Base-by-base conservation (phyloP, 2,797 vertebrate species). In the Acanthornis magna region DNA sequence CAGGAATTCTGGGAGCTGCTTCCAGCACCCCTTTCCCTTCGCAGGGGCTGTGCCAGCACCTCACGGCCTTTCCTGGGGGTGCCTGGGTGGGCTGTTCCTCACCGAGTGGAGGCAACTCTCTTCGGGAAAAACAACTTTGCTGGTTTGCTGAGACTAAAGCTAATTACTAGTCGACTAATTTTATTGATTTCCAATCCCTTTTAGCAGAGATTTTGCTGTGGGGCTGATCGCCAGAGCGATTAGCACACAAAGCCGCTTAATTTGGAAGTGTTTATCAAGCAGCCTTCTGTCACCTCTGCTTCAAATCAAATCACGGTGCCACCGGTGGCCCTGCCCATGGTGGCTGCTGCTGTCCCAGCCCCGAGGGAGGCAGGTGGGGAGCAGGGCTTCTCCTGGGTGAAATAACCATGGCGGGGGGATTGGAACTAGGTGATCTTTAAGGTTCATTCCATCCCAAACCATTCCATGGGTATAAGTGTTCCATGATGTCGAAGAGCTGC, bases 181-280 rank as follows among this genome's bases (percentile, higher is more conserved):
- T 96, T 95, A 97, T 96, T 97, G 96, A 96, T 96, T 96, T 96
- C 91, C 93, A 96, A 97, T 97, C 96, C 95, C 91, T 93, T 95
- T 97, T 94, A 96, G 96, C 60, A 42, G 94, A 96, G 97, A 89
- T 94, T 97, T 93, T 92, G 94, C 96, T 70, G 89, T 12, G 78
- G 82, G 94, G 91, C 97, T 95, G 94, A 97, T 97, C 6, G 71
- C 93, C 93, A 92, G 93, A 79, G 92, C 30, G 96, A 97, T 97
- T 97, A 97, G 95, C 91, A n/a, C 74, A 88, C 95, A 97, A 97
- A 96, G 97, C 95, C 1, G 94, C 96, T 97, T 97, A 96, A 96
- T 97, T 96, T 96, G 90, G 95, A 93, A 94, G 93, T 95, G 96
- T 96, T 97, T 96, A 95, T 96, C 96, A 90, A 72, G 92, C 92